Conservation (phyloP, 2,888 invertebrate genomes). For the Chalcosyrphus nemorum region DNA sequence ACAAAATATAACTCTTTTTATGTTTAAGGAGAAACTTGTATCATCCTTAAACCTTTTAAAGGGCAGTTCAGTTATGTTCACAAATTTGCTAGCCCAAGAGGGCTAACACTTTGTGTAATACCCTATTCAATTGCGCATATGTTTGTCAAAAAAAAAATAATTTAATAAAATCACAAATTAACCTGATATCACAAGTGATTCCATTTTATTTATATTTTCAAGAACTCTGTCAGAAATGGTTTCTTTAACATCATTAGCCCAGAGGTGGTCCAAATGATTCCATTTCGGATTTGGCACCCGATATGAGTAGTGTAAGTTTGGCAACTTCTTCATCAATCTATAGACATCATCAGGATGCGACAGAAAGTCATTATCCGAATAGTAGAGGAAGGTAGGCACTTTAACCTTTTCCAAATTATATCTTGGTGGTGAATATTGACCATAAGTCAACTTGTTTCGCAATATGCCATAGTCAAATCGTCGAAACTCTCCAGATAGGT, state of each 20-base stretch:
- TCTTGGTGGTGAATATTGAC: slow-evolving; percentile 79
- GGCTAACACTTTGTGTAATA: no score
- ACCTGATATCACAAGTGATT: neutral
- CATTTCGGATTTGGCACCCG: slow-evolving; percentile 76
- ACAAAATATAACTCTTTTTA: no score
- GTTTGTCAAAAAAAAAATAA: neutral
- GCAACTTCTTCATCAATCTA: slow-evolving; percentile 70
- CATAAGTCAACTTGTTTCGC: slow-evolving; percentile 77
- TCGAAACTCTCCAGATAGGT: slow-evolving; percentile 78
- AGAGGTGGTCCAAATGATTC: slow-evolving; percentile 79
- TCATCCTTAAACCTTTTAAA: no score
- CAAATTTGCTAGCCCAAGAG: no score
- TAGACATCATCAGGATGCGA: slow-evolving; percentile 76
- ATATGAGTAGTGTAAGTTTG: slow-evolving; percentile 73
- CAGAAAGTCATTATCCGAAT: slow-evolving; percentile 77
- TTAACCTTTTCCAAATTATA: slow-evolving; percentile 77
- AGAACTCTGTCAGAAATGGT: slow-evolving; percentile 76
- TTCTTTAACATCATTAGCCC: slow-evolving; percentile 76
- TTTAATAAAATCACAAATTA: neutral
- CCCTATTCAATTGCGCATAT: no score
- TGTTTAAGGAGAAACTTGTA: no score
- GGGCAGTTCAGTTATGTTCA: no score
- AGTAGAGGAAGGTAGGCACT: slow-evolving; percentile 78
- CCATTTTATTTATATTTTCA: slow-evolving; percentile 73
- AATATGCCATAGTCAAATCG: slow-evolving; percentile 79